Evolutionary conservation across 2,113 vertebrate species (phyloP), one percentile per base, ranked within the genome.

Genomic region (Castor canadensis): DNA sequence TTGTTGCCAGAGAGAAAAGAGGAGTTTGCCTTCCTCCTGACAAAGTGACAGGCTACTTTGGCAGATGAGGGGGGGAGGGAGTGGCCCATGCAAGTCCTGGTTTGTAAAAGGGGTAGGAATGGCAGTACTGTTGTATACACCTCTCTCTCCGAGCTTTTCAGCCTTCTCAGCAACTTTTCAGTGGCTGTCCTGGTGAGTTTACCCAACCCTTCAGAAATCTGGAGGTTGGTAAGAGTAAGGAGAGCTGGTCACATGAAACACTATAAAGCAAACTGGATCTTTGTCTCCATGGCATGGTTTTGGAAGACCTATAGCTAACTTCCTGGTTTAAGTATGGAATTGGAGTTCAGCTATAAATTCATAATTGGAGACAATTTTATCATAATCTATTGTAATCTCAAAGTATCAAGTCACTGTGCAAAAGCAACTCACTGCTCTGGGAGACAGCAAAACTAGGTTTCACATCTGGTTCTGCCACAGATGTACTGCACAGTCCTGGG

Each of bases 201-300:
- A 60, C 95, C 72, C 38, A 12, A 15, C 49, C 67, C 40, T 67
- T 32, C 88, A 80, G 72, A 76, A 80, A 72, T 85, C 62, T 90
- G 81, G 54, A 79, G 88, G 56, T 69, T 11, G 72, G 4, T 87
- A 75, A 90, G 73, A 72, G 45, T 45, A 62, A 64, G 40, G 38
- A 87, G 28, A 52, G 54, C 15, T 75, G n/a, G 30, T 43, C 13
- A 49, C 22, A 38, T 35, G 66, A 17, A 82, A 76, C 28, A 9
- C 52, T 95, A 43, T 62, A 80, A 62, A 75, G 60, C 45, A 93
- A 86, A 64, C 75, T n/a, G 32, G 43, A 91, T 85, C 52, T 66
- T 91, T 82, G 32, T 82, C 52, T 87, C n/a, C 35, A 20, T 69
- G 56, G 87, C 71, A 60, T 52, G 2, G 0, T 58, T 73, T 90